Evolutionary conservation across 2,797 vertebrate species (phyloP), one percentile per base, ranked within the genome.

Genomic region (Hemibagrus guttatus): DNA sequence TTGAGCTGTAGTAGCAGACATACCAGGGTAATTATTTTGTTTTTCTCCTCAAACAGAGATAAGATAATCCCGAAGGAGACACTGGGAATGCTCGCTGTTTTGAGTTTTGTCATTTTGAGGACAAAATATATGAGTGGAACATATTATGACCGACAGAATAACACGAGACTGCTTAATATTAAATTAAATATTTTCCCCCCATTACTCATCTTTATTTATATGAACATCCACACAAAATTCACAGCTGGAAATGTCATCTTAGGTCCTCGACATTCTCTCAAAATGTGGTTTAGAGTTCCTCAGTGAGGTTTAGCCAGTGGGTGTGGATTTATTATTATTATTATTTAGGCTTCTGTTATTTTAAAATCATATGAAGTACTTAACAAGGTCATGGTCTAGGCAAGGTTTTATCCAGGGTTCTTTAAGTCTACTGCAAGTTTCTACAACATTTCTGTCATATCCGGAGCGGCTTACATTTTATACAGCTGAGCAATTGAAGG

Each of bases 11-110:
- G 56, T 52, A 58, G 52, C 7, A 59, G 35, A 61, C 14, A 61
- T 80, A 23, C 31, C 35, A 16, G n/a, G 14, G 39, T 63, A 63
- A n/a, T 46, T 19, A 19, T n/a, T 64, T 63, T 61, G 56, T 63
- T 63, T 81, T 81, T n/a, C 14, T 64, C 39, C 79, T 64, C 39
- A 49, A 81, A 28, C 59, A 49, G 26, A 64, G 39, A 28, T 81
- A 81, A 81, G 59, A 49, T 46, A 28, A 81, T 64, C 59, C 59
- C 26, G n/a, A 64, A 64, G 23, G 13, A 80, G 26, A 49, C 56
- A 42, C 14, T n/a, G 21, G 23, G 23, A 81, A 46, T 46, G 39
- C 42, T 64, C 39, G 64, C 61, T 49, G 79, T 49, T 64, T 63
- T 49, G 39, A 13, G 26, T 49, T 64, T 52, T 76, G 46, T 12